Conservation (phyloP, 2,113 vertebrate genomes). For the Galeopterus variegatus region DNA sequence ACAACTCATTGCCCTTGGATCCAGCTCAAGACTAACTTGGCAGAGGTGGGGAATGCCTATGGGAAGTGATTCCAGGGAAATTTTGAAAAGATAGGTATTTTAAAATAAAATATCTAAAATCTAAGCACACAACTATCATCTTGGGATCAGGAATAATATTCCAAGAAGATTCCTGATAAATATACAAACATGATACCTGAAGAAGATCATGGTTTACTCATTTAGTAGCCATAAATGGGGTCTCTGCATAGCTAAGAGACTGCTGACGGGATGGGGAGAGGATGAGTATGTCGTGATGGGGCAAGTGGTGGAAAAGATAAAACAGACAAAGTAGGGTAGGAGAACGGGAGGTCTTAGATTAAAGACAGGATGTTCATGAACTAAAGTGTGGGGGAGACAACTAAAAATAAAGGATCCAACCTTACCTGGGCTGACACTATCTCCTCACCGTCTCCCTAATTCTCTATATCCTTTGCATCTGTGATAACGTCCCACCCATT, state of each 20-base stretch:
- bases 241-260: neutral
- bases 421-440: neutral
- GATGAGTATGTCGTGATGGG: neutral
- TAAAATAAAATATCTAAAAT: neutral
- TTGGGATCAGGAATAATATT: neutral
- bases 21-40: neutral
- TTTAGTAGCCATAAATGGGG: neutral
- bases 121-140: neutral
- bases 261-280: neutral
- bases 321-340: neutral
- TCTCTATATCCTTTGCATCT: neutral
- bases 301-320: neutral
- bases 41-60: neutral
- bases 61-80: neutral
- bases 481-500: neutral
- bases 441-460: neutral
- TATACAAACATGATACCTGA: neutral
- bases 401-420: neutral
- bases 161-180: neutral
- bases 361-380: neutral
- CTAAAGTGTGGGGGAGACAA: neutral
- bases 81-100: neutral
- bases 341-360: neutral
- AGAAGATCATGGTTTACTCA: neutral
- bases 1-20: neutral